Evolutionary conservation across 2,797 vertebrate species (phyloP).

Genomic region (Apogon talboti): DNA sequence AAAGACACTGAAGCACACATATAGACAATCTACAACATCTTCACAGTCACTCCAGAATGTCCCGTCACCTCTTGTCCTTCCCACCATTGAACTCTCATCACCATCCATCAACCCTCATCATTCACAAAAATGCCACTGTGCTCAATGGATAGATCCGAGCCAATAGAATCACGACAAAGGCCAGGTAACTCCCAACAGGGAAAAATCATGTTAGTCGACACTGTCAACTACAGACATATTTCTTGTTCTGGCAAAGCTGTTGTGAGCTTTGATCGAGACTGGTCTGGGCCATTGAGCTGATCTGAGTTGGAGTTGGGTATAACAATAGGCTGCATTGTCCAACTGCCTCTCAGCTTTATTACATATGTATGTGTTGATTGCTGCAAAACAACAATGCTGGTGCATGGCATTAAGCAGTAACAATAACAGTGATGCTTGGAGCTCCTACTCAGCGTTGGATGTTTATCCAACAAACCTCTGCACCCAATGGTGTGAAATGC

Average conservation of each 20-base stretch:
- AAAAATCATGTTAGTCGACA: slow-evolving; percentile 49
- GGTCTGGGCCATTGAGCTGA: slow-evolving; percentile 61
- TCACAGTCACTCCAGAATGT: slow-evolving; percentile 66
- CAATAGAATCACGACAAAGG: slow-evolving; percentile 61
- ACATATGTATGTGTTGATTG: slow-evolving; percentile 85
- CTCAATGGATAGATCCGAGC: slow-evolving; percentile 74
- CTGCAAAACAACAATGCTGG: slow-evolving; percentile 81
- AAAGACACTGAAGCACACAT: slow-evolving; percentile 38
- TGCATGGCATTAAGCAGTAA: slow-evolving; percentile 79
- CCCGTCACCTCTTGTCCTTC: slow-evolving; percentile 69
- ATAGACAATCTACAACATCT: slow-evolving; percentile 44
- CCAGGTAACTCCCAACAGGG: slow-evolving; percentile 73
- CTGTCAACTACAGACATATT: slow-evolving; percentile 32
- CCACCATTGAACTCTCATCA: slow-evolving; percentile 72
- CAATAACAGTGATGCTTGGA: slow-evolving; percentile 82
- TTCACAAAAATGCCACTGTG: slow-evolving; percentile 72
- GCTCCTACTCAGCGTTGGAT: slow-evolving; percentile 83
- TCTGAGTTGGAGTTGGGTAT: slow-evolving; percentile 52
- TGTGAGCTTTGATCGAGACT: slow-evolving; percentile 52
- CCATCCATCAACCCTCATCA: slow-evolving; percentile 76
- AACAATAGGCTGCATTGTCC: slow-evolving; percentile 79
- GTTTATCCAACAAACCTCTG: slow-evolving; percentile 77
- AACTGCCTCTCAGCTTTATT: slow-evolving; percentile 78
- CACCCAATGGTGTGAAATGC: slow-evolving; percentile 70
- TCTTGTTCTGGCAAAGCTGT: slow-evolving; percentile 38